Percentiles rank a stretch among this genome's conserved stretches.
phyloP scores from a whole-genome alignment of 2,888 invertebrate genomes.

The Arrhopalites spinosus region DNA sequence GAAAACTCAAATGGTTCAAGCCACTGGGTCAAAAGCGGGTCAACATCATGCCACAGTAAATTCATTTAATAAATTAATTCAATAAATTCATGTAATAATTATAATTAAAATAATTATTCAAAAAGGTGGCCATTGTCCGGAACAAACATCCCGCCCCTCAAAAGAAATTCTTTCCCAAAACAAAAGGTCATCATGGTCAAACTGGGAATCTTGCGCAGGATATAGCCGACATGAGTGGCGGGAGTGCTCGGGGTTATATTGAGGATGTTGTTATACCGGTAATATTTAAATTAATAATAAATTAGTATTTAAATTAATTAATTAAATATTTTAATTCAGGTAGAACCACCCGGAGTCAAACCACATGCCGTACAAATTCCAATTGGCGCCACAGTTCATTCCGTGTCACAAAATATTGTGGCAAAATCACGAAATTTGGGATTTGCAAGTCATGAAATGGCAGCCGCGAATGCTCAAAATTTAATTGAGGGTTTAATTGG shows the following conservation, averaged over 20 bases:
- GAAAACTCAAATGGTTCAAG: conserved; percentile 24
- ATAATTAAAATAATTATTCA: background rate
- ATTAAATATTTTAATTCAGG: conserved; percentile 5
- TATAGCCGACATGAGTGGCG: conserved; percentile 48
- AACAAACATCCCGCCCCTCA: conserved; percentile 36
- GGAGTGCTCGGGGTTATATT: conserved; percentile 35
- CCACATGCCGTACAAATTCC: conserved; percentile 25
- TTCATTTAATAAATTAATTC: background rate
- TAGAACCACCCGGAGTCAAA: conserved; percentile 11
- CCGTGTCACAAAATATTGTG: background rate
- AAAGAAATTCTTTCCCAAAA: background rate
- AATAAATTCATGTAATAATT: background rate
- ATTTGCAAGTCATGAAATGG: conserved; percentile 15
- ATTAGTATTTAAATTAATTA: background rate
- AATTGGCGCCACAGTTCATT: conserved; percentile 17
- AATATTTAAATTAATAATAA: no score
- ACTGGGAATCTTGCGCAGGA: conserved; percentile 49
- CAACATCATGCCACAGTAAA: conserved; percentile 45
- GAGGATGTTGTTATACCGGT: conserved; percentile 44
- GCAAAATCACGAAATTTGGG: background rate
- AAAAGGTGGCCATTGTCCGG: conserved; percentile 45
- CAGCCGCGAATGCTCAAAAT: conserved; percentile 34
- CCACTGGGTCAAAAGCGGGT: conserved; percentile 20
- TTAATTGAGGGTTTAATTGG: conserved; percentile 24
- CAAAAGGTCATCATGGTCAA: conserved; percentile 42